Base-by-base conservation (phyloP, 2,888 invertebrate species). In the Julus scandinavius region DNA sequence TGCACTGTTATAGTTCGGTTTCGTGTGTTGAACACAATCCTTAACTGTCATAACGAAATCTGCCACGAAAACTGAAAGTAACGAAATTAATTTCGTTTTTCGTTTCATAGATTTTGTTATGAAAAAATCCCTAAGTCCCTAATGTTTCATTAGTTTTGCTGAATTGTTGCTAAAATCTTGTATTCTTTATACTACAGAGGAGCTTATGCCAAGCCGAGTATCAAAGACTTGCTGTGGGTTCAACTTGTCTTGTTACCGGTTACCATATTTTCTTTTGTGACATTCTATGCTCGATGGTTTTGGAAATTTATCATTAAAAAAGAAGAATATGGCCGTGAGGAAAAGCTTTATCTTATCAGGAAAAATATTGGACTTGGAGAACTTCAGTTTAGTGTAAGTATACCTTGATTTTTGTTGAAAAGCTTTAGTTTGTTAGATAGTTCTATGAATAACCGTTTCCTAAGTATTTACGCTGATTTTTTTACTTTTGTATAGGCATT, bases 141-240 rank as follows among this genome's bases (percentile, higher is more conserved):
- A n/a, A n/a, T 29, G 29, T 29, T 29, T 29, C 29, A 29, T 29
- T 29, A 29, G 29, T 29, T 29, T 29, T 29, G 29, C 40, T 29
- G 38, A 45, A 41, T 29, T 29, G 29, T 29, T 29, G 29, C 29
- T 29, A 29, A 29, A 29, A 29, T 29, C 29, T 29, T 29, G 29
- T 0, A 29, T 29, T 29, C 29, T 29, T 29, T 80, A 41, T 45
- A 49, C 40, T 83, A 54, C 58, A 93, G 97, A 91, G 98, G 98
- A 29, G 97, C 97, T 0, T 98, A 97, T 92, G 96, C 97, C 0
- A 97, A 97, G 91, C 98, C 97, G 0, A 95, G 94, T 87, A 92
- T 96, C 9, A 92, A 91, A 87, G 96, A 97, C 92, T 94, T 98
- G 11, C 93, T 98, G 9, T 97, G 97, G 96, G 93, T 97, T 87